Base-by-base conservation (phyloP, 1,140 invertebrate species). In the Drosophila bocki region DNA sequence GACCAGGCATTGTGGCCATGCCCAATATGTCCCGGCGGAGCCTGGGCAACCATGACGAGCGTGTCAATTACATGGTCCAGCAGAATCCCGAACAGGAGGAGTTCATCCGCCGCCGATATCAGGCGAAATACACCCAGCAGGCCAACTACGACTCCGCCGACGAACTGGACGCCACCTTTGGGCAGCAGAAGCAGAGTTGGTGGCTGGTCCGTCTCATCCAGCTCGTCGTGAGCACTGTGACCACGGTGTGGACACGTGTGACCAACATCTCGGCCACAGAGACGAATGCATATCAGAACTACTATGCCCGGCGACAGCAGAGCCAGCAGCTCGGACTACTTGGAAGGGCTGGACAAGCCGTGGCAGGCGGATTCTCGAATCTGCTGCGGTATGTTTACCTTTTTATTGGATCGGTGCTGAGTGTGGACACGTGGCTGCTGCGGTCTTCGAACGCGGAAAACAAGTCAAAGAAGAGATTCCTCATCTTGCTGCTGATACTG, bases 1-100 rank as follows among this genome's bases (percentile, higher is more conserved):
- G 96, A 0, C 96, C 96, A 4, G 96, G 96, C 22, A 94, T 96
- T 65, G 93, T 97, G 64, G 96, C 96, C 19, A 96, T 97, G 94
- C 96, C 96, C 3, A 97, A 97, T 91, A 97, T 97, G 96, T 97
- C 96, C 1, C 94, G 96, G 15, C 94, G 95, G 51, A 95, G 96
- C 35, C 90, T 95, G 15, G 91, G 78, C 12, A 80, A 91, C 59
- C 91, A 93, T 42, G 63, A 86, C 50, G 83, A 88, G 7, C 92
- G 92, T 3, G 80, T 92, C 44, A 81, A 92, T 62, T 76, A 60
- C 19, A 92, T 93, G 92, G 79, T 92, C 26, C 56, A 85, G 60
- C 70, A 71, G 32, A 82, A 92, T 74, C 92, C 92, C 0, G 51
- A 59, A 1, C 80, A 93, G 61, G 92, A 93, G 68, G 80, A 86